Percentiles rank a stretch among this genome's conserved stretches.
Conservation (phyloP, 2,113 vertebrate genomes). For the Pyrgilauda ruficollis region DNA sequence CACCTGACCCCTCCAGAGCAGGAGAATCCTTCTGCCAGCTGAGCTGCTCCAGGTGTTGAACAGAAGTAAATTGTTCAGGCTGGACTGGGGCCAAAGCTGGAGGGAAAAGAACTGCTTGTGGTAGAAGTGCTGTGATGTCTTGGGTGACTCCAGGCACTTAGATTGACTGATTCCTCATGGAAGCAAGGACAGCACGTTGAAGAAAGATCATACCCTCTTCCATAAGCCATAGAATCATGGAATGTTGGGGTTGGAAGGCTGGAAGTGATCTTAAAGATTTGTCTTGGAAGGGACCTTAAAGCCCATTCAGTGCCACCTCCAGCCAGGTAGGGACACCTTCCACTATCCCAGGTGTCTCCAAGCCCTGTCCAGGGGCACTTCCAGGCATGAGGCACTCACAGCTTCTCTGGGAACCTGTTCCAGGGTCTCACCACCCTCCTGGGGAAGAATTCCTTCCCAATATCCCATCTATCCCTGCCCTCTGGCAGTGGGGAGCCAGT, state of each 20-base stretch:
- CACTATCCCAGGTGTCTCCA: background rate
- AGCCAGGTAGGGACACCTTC: background rate
- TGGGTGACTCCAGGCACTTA: background rate
- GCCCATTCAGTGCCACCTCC: no score
- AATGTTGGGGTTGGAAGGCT: background rate
- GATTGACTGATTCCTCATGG: accelerated
- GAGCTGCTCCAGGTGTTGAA: background rate
- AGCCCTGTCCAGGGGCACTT: background rate
- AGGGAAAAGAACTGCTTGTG: background rate
- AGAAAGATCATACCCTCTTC: background rate
- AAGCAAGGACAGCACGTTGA: background rate
- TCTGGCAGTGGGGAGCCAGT: background rate
- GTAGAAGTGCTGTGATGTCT: background rate
- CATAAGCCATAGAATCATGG: background rate
- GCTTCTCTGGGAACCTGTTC: background rate
- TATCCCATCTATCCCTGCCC: background rate
- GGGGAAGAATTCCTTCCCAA: background rate
- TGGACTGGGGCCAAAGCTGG: background rate
- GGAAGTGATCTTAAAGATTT: background rate
- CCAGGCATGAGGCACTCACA: background rate
- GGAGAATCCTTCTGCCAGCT: background rate
- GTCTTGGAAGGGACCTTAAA: background rate
- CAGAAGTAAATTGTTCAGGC: background rate
- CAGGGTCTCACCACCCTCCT: background rate
- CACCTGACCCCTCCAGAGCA: background rate